phyloP scores from a whole-genome alignment of 2,113 vertebrate species.

The Phodopus roborovskii region DNA sequence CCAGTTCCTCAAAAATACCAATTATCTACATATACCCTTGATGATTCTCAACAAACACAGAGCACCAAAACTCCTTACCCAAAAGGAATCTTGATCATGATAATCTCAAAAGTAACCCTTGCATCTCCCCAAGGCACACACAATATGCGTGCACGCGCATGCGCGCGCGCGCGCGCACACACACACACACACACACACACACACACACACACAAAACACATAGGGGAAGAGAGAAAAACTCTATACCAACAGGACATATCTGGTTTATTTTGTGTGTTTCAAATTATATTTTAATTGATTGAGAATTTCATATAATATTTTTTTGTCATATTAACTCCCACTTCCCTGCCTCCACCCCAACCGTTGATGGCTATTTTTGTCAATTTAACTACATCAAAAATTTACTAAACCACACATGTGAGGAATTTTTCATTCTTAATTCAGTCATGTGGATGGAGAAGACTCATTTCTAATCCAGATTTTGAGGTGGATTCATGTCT shows the following conservation, averaged over 20 bases:
- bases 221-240: background rate
- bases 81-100: background rate
- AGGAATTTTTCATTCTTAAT: background rate
- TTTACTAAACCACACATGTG: background rate
- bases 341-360: background rate
- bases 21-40: background rate
- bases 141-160: no score
- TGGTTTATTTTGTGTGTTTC: background rate
- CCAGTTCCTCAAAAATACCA: background rate
- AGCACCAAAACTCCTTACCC: background rate
- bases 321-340: background rate
- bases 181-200: no score
- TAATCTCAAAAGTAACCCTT: accelerated
- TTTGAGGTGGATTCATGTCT: background rate
- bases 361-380: background rate
- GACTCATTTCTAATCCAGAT: background rate
- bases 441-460: background rate
- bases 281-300: background rate
- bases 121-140: no score
- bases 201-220: no score
- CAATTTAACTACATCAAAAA: background rate
- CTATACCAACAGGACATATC: background rate
- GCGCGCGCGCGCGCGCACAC: no score
- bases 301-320: background rate
- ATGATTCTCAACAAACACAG: background rate